phyloP scores from a whole-genome alignment of 2,888 invertebrate species.

The Agrilus mali region DNA sequence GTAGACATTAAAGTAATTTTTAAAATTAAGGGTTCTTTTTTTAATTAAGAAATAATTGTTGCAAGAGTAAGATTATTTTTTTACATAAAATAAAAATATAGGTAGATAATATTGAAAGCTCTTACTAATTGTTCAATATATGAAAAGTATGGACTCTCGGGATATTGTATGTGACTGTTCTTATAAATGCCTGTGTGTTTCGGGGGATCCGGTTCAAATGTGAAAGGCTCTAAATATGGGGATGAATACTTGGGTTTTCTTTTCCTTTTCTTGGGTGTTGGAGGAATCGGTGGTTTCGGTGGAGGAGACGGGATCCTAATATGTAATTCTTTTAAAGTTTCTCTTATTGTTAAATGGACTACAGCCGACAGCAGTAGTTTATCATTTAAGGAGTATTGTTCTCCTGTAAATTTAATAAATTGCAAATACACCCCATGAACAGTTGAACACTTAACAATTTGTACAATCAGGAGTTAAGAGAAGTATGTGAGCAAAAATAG shows the following conservation, averaged over 20 bases:
- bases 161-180: constrained; percentile 23
- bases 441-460: no score
- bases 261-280: constrained; percentile 9
- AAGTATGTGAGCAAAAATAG: no score
- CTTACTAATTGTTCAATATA: constrained; percentile 21
- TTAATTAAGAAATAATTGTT: no score
- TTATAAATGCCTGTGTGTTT: constrained; percentile 22
- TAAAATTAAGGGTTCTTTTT: no score
- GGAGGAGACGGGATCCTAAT: constrained; percentile 32
- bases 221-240: constrained; percentile 26
- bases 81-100: neutral
- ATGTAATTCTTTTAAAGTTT: constrained; percentile 30
- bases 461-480: no score
- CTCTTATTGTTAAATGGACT: constrained; percentile 27
- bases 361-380: constrained; percentile 29
- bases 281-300: constrained; percentile 14
- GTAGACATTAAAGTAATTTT: no score
- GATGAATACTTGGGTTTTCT: constrained; percentile 16
- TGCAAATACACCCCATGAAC: neutral
- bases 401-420: constrained; percentile 10
- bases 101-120: neutral
- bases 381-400: constrained; percentile 28
- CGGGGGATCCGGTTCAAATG: constrained; percentile 14
- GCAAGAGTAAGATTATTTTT: neutral
- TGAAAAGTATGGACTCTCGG: constrained; percentile 27